Base-by-base conservation (phyloP, 23 tunicate species). In the Halocynthia roretzi region DNA sequence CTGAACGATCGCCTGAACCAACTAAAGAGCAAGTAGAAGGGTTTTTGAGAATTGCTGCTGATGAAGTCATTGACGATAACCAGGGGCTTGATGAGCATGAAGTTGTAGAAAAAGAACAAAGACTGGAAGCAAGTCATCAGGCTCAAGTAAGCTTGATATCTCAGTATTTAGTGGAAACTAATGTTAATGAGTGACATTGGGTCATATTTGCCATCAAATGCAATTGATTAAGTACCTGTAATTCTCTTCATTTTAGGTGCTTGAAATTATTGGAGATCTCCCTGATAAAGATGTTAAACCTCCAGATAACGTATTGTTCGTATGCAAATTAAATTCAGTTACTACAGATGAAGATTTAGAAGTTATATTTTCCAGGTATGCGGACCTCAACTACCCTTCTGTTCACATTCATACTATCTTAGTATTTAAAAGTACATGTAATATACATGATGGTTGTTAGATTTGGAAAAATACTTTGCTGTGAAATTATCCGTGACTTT, bases 341-440 rank as follows among this genome's bases (percentile, higher is more conserved):
- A 94, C 99, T 51, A 94, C 99, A 6, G 92, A 86, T 73, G 99
- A 94, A 65, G 99, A 94, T 75, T 77, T 94, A 62, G 99, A 94
- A 67, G 83, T 94, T 22, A 94, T 94, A 11, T 94, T 94, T 64
- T 84, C 99, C 15, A 76, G 99, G 94, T 94, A 44, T 69, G 80
- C 15, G 15, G 58, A 55, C 19, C 21, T 53, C 21, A 14, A 56
- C 54, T 49, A 9, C 14, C 50, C 8, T 20, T 5, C 15, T 51
- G 15, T 51, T 10, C 17, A 72, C 44, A 31, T 0, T 31, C 4
- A 31, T 31, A 31, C 64, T 15, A 60, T 15, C 17, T 14, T 68
- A 20, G 50, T 20, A 23, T 15, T 68, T 23, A 4, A 14, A 68
- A 15, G 66, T 49, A 10, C 78, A 17, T 78, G 31, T 14, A 78